phyloP scores from a whole-genome alignment of 2,113 vertebrate genomes.

The Dolichotis patagonum region DNA sequence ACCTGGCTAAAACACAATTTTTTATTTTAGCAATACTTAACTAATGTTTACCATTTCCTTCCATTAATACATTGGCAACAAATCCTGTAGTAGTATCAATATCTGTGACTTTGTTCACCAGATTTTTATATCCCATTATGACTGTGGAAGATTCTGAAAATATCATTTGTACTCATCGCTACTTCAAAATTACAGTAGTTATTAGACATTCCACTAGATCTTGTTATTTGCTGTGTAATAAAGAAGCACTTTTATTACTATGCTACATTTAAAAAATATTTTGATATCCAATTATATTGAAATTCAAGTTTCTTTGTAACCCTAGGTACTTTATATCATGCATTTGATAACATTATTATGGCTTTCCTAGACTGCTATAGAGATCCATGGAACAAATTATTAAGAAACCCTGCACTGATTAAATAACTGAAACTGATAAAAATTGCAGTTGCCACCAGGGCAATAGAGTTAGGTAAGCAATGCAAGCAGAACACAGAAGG shows the following conservation, averaged over 20 bases:
- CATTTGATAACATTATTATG: conserved; percentile 30
- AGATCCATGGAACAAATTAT: background rate
- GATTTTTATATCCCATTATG: background rate
- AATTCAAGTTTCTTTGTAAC: conserved; percentile 58
- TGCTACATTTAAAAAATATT: conserved; percentile 59
- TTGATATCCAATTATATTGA: conserved; percentile 69
- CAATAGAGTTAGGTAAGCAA: background rate
- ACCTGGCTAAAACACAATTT: background rate
- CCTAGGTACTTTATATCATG: conserved; percentile 23
- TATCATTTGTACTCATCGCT: background rate
- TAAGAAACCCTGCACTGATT: background rate
- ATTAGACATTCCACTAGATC: conserved; percentile 53
- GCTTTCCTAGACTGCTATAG: background rate
- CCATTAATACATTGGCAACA: background rate
- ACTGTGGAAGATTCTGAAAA: background rate
- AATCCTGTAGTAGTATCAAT: background rate
- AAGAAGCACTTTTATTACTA: conserved; percentile 58
- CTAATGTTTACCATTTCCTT: background rate
- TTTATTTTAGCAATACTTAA: background rate
- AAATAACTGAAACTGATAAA: conserved; percentile 5
- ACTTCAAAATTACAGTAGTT: conserved; percentile 55
- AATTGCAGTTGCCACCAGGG: background rate
- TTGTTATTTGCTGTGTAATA: conserved; percentile 59
- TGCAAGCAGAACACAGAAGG: background rate
- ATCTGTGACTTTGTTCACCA: background rate